Conservation (phyloP, 1,140 invertebrate genomes). For the Patella vulgata region DNA sequence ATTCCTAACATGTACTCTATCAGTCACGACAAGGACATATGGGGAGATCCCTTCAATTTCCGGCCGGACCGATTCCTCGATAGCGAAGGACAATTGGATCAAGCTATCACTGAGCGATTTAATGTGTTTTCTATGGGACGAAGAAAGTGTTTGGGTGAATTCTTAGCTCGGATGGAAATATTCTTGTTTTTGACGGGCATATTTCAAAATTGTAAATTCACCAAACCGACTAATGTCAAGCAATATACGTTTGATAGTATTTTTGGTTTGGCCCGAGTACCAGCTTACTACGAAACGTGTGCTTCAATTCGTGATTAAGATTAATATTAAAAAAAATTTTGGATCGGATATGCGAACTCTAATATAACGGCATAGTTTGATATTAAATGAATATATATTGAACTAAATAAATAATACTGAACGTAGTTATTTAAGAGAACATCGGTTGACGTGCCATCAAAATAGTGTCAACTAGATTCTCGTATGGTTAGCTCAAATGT, state of each 20-base stretch:
- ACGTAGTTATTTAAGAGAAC: too few relatives aligned
- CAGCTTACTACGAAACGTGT: slow-evolving; percentile 17
- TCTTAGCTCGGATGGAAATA: slow-evolving; percentile 37
- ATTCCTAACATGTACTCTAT: slow-evolving; percentile 52
- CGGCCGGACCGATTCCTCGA: slow-evolving; percentile 73
- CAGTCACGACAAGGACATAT: slow-evolving; percentile 61
- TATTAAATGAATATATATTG: too few relatives aligned
- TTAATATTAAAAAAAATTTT: too few relatives aligned
- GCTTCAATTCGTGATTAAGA: slow-evolving; percentile 8
- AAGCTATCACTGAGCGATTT: too few relatives aligned
- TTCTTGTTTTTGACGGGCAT: slow-evolving; percentile 37
- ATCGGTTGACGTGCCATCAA: too few relatives aligned
- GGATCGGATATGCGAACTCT: too few relatives aligned
- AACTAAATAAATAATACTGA: too few relatives aligned
- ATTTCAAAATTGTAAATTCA: slow-evolving; percentile 28
- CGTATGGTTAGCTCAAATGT: too few relatives aligned
- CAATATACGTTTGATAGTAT: slow-evolving; percentile 9
- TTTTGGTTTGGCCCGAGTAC: slow-evolving; percentile 5
- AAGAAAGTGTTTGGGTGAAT: slow-evolving; percentile 39
- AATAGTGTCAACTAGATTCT: too few relatives aligned
- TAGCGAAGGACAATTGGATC: slow-evolving; percentile 37
- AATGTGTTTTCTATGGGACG: slow-evolving; percentile 28
- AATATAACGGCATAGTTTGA: too few relatives aligned
- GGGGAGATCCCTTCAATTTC: slow-evolving; percentile 77
- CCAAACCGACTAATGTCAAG: slow-evolving; percentile 17